Evolutionary conservation across 1,140 invertebrate genomes (phyloP).

Genomic region (Conus ventricosus): DNA sequence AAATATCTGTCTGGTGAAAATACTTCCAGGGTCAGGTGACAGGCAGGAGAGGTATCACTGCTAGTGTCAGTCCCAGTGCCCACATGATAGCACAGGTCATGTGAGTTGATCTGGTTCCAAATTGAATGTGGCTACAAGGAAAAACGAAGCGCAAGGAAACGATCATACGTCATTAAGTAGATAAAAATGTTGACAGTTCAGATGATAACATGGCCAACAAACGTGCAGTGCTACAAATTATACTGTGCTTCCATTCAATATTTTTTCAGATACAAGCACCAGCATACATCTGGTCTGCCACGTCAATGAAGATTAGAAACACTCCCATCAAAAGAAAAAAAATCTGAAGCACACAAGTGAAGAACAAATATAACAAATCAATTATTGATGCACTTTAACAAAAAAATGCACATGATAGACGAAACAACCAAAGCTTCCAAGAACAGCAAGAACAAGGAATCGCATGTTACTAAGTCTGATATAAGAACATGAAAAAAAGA

Average conservation of each 20-base stretch:
- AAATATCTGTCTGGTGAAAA: constrained; percentile 39
- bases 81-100: too few species aligned
- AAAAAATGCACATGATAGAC: constrained; percentile 23
- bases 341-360: constrained; percentile 47
- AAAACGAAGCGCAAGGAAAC: constrained; percentile 52
- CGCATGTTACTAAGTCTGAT: too few species aligned
- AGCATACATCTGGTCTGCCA: constrained; percentile 49
- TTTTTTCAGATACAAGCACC: constrained; percentile 53
- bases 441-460: constrained; percentile 36
- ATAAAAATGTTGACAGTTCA: constrained; percentile 55
- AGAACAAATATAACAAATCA: constrained; percentile 20
- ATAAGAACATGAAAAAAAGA: too few species aligned
- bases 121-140: constrained; percentile 49
- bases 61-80: too few species aligned
- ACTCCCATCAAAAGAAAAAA: constrained; percentile 60
- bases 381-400: not conserved
- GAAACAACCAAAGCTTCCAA: constrained; percentile 49
- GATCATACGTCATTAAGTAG: constrained; percentile 42
- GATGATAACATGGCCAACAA: constrained; percentile 53
- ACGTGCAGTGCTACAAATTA: constrained; percentile 56
- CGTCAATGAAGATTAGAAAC: constrained; percentile 56
- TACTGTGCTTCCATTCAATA: constrained; percentile 42
- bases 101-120: too few species aligned
- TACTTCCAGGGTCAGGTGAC: not conserved
- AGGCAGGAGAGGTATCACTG: not conserved